Evolutionary conservation across 2,888 invertebrate genomes (phyloP), one percentile per base, ranked within the genome.

Genomic region (Notocelia uddmanniana): DNA sequence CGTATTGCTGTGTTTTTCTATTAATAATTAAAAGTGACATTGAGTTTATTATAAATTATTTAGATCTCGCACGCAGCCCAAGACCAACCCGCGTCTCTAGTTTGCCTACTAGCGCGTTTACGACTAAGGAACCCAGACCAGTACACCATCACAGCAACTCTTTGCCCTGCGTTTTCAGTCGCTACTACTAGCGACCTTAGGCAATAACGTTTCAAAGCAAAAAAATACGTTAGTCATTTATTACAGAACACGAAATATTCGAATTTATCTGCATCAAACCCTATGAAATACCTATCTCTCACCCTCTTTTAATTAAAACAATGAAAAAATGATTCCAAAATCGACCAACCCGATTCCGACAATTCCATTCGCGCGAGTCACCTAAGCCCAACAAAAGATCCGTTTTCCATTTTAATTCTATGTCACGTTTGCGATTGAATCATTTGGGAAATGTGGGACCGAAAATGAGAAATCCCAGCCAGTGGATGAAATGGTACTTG

Each of bases 381-480:
- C 72, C 72, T 72, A 72, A 72, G 62, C 72, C 72, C 57, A 72
- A 63, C 68, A 74, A 67, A 72, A 72, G 72, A 74, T 73, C 63
- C 71, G 60, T 57, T 68, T 71, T 67, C 74, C 74, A 77, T 77
- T 77, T 76, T 76, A 76, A 75, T 75, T 74, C 70, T 66, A 75
- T 78, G 78, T 80, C 78, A 80, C 77, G 76, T 79, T 80, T 77
- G 77, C 76, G 79, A 85, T 86, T 84, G 86, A 86, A 85, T 86
- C 85, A 89, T 89, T 88, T 82, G 81, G 80, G 80, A 81, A 85
- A 83, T 80, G 85, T 80, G 81, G 81, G 82, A 82, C 82, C 79
- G 81, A 80, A 84, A 87, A 82, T 80, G 83, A 83, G 83, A 81
- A 80, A 80, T 79, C 81, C 81, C 80, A 78, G 81, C 78, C 78